Percentiles rank a stretch among this genome's conserved stretches.
Evolutionary conservation across 2,888 invertebrate species (phyloP).

Genomic region (Dryobotodes eremita): DNA sequence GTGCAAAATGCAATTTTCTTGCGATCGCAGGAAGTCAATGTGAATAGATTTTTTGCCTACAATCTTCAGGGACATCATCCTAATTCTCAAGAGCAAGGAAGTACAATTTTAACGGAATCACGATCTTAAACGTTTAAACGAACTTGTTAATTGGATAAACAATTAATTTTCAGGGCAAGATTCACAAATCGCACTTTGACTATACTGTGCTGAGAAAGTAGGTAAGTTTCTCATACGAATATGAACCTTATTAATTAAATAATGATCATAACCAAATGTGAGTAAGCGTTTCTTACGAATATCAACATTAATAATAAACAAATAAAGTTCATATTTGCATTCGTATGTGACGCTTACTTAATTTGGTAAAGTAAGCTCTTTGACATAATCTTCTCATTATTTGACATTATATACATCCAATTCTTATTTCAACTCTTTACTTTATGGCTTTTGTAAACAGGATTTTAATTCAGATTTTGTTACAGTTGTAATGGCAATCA

Average conservation of each 20-base stretch:
- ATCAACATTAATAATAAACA: not conserved
- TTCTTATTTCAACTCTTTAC: too few relatives aligned
- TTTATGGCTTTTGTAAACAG: too few relatives aligned
- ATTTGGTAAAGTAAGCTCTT: not conserved
- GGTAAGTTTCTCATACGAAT: not conserved
- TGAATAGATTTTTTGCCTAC: conserved; percentile 24
- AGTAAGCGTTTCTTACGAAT: not conserved
- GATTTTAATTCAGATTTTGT: too few relatives aligned
- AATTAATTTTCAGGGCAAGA: conserved; percentile 29
- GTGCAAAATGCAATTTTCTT: not conserved
- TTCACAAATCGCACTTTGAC: not conserved
- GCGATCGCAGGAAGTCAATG: conserved; percentile 16
- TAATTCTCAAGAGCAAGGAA: conserved; percentile 49
- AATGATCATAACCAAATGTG: not conserved
- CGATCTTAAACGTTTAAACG: conserved; percentile 48
- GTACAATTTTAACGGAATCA: conserved; percentile 44
- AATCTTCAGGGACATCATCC: conserved; percentile 22
- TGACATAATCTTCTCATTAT: too few relatives aligned
- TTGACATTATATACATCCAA: too few relatives aligned
- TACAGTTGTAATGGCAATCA: too few relatives aligned
- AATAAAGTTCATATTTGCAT: not conserved
- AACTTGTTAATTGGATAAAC: conserved; percentile 47
- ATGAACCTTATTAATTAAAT: not conserved
- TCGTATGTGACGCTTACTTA: not conserved
- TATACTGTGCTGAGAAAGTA: not conserved